Percentiles rank a stretch among this genome's conserved stretches.
phyloP scores from a whole-genome alignment of 2,888 invertebrate genomes.

The Acanthosepion pharaonis region DNA sequence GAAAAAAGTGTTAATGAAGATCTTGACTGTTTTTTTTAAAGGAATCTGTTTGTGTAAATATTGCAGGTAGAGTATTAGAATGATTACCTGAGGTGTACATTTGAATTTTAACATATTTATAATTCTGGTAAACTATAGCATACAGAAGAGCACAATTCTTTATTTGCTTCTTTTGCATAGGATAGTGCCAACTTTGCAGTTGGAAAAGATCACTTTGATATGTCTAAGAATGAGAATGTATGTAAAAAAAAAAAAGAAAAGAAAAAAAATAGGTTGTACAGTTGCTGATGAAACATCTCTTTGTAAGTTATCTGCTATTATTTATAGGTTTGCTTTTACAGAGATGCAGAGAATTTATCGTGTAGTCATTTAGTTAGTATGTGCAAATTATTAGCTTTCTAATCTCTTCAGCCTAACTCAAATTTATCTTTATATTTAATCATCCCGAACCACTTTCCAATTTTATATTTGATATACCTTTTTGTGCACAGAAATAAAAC shows the following conservation, averaged over 20 bases:
- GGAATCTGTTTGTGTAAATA: too few species aligned
- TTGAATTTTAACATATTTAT: too few species aligned
- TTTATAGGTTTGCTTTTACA: background rate
- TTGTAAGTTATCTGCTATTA: background rate
- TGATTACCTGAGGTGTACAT: too few species aligned
- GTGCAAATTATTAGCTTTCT: background rate
- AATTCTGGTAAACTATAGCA: too few species aligned
- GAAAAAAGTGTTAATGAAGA: too few species aligned
- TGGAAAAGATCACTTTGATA: background rate
- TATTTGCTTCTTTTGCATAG: too few species aligned
- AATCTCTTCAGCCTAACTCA: background rate
- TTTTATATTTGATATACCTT: background rate
- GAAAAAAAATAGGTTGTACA: background rate
- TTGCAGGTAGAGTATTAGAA: too few species aligned
- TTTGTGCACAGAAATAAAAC: background rate
- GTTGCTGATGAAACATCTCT: background rate
- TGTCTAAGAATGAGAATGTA: background rate
- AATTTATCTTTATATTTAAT: background rate
- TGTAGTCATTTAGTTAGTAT: background rate
- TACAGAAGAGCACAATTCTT: too few species aligned
- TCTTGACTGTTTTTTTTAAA: too few species aligned
- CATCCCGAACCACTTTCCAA: background rate
- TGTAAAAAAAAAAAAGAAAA: background rate
- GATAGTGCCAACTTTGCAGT: background rate
- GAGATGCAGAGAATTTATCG: background rate